A percentile compares a stretch with the other conserved stretches of the same genome.
Evolutionary conservation across 2,888 invertebrate genomes (phyloP).

Genomic region (Bombylius discolor): DNA sequence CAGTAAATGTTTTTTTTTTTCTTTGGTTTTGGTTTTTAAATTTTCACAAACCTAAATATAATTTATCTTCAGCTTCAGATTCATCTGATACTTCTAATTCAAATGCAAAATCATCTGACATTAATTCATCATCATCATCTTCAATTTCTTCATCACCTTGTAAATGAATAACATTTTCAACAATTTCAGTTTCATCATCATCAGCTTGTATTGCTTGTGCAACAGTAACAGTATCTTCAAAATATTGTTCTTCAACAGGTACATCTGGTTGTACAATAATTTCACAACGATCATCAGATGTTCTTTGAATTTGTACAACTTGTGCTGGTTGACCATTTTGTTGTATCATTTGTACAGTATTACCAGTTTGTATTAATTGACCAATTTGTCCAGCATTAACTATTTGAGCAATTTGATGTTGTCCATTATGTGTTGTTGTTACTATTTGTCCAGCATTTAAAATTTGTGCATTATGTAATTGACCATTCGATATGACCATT

Average conservation of each 20-base stretch:
- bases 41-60: conserved; percentile 11
- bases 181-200: conserved; percentile 1
- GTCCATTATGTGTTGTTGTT: conserved; percentile 18
- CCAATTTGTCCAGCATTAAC: conserved; percentile 24
- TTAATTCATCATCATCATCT: conserved; percentile 19
- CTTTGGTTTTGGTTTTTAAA: background rate
- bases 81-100: conserved; percentile 17
- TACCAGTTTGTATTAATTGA: conserved; percentile 24
- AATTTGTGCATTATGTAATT: conserved; percentile 30
- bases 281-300: conserved; percentile 19
- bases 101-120: conserved; percentile 14
- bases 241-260: conserved; percentile 28
- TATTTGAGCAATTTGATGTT: conserved; percentile 32
- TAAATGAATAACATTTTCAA: conserved; percentile 3
- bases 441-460: conserved; percentile 34
- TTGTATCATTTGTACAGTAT: conserved; percentile 34
- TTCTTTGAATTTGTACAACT: conserved; percentile 20
- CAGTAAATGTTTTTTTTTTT: no score
- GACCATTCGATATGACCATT: conserved; percentile 28
- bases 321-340: conserved; percentile 29
- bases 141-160: conserved; percentile 18
- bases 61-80: conserved; percentile 18
- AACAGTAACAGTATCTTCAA: conserved; percentile 26
- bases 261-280: conserved; percentile 29
- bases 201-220: conserved; percentile 11